phyloP scores from a whole-genome alignment of 2,113 vertebrate species.

The Varanus komodoensis region DNA sequence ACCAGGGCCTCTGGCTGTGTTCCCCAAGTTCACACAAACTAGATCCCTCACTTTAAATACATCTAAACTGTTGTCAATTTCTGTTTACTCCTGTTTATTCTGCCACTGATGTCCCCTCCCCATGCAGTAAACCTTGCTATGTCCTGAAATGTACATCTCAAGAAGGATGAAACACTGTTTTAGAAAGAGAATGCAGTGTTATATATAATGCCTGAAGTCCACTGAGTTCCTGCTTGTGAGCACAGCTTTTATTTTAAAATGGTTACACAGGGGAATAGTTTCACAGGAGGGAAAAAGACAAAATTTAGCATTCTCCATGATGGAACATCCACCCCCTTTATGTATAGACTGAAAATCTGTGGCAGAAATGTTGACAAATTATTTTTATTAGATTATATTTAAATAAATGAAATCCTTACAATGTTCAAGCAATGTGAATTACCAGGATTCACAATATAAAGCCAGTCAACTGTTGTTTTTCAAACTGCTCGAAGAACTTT shows the following conservation, averaged over 20 bases:
- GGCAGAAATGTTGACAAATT: conserved; percentile 40
- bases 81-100: conserved; percentile 39
- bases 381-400: no score
- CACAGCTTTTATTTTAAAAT: neutral
- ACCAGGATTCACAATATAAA: conserved; percentile 38
- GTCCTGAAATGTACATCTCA: conserved; percentile 36
- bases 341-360: conserved; percentile 14
- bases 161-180: conserved; percentile 39
- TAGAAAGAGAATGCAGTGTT: neutral
- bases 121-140: conserved; percentile 46
- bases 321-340: conserved; percentile 22
- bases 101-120: neutral
- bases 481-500: neutral
- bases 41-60: conserved; percentile 24
- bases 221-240: neutral
- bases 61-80: conserved; percentile 41
- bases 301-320: conserved; percentile 12
- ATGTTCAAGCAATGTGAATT: conserved; percentile 55
- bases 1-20: conserved; percentile 64
- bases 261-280: neutral
- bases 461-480: conserved; percentile 23
- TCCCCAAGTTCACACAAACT: conserved; percentile 42
- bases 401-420: conserved; percentile 54
- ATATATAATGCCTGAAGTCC: neutral
- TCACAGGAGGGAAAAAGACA: neutral